Percentiles rank a stretch among this genome's conserved stretches.
phyloP scores from a whole-genome alignment of 92 coral and sea anemone genomes.

The Micromussa lordhowensis region DNA sequence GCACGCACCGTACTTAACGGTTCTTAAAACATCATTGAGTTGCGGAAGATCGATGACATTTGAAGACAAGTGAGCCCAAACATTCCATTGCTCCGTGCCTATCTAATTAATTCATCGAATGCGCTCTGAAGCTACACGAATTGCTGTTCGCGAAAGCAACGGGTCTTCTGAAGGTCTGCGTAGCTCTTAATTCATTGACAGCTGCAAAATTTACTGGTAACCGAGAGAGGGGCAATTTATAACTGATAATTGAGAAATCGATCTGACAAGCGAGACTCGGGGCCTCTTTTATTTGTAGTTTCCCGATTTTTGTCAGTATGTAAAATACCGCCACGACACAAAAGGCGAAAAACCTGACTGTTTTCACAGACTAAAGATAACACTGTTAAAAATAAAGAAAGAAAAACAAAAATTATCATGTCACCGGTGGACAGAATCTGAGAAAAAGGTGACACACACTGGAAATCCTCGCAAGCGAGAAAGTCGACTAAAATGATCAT shows the following conservation, averaged over 20 bases:
- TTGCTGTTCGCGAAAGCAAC: neutral
- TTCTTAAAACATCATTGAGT: neutral
- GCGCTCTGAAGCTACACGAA: neutral
- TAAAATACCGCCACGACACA: neutral
- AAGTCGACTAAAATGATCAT: neutral
- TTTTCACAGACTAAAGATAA: neutral
- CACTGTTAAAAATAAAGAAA: neutral
- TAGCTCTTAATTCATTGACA: too few species aligned
- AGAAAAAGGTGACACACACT: neutral
- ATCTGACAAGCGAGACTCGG: too few species aligned
- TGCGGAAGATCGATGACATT: neutral
- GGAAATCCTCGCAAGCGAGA: neutral
- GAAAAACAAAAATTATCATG: neutral
- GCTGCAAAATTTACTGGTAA: too few species aligned
- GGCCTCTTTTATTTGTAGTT: too few species aligned
- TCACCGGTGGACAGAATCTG: neutral
- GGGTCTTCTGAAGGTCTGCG: neutral
- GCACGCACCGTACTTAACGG: neutral
- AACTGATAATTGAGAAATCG: too few species aligned
- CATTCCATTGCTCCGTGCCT: neutral
- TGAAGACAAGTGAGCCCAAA: neutral
- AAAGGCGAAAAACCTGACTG: neutral
- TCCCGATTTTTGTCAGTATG: neutral
- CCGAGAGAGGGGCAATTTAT: too few species aligned
- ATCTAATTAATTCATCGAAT: neutral